Percentiles rank a stretch among this genome's conserved stretches.
Evolutionary conservation across 2,113 vertebrate species (phyloP).

Genomic region (Festucalex cinctus): DNA sequence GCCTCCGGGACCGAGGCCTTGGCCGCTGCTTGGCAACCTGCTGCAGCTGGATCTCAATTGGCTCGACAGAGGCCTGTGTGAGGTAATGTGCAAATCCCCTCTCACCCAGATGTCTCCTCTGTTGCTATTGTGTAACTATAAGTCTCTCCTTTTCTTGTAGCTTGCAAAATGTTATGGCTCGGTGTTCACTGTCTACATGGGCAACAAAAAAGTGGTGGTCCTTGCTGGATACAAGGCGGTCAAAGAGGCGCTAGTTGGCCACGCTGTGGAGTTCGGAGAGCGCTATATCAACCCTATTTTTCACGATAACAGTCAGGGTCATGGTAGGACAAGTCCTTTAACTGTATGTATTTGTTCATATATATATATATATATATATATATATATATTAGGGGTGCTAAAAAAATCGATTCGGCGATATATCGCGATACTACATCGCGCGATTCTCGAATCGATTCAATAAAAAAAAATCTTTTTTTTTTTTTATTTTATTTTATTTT

Average conservation of each 20-base stretch:
- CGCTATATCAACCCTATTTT: slow-evolving; percentile 70
- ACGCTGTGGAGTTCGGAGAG: slow-evolving; percentile 78
- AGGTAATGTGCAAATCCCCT: slow-evolving; percentile 33
- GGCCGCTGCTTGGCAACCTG: slow-evolving; percentile 67
- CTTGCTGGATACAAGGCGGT: slow-evolving; percentile 77
- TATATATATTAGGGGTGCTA: too few species aligned
- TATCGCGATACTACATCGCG: too few species aligned
- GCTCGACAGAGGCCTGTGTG: slow-evolving; percentile 37
- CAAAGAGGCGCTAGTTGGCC: slow-evolving; percentile 74
- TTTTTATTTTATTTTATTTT: too few species aligned
- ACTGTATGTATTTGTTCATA: not conserved
- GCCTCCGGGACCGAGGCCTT: slow-evolving; percentile 63
- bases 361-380: too few species aligned
- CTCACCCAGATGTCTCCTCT: not conserved
- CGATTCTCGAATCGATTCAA: too few species aligned
- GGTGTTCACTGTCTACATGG: slow-evolving; percentile 78
- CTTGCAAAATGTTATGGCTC: slow-evolving; percentile 79
- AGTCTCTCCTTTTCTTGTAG: slow-evolving; percentile 45
- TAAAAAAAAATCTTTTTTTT: too few species aligned
- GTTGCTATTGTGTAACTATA: not conserved
- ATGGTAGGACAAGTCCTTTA: slow-evolving; percentile 59
- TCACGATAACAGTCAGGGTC: slow-evolving; percentile 51
- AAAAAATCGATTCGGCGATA: too few species aligned
- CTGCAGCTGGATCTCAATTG: slow-evolving; percentile 62
- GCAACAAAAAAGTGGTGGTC: slow-evolving; percentile 73